phyloP scores from a whole-genome alignment of 2,113 vertebrate species.

The Empidonax alnorum region DNA sequence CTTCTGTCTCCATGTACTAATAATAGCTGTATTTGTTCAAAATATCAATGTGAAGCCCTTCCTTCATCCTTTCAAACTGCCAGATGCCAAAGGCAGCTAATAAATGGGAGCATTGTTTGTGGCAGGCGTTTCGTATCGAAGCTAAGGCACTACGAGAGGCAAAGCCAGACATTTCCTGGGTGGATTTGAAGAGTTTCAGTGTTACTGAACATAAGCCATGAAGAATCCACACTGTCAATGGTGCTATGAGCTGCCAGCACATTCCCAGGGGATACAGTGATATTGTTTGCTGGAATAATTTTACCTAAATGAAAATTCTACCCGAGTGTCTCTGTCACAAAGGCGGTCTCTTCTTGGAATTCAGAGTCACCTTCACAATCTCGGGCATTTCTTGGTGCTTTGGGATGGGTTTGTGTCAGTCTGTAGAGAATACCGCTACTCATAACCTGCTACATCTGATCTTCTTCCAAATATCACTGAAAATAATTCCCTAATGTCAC shows the following conservation, averaged over 20 bases:
- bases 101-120: not conserved
- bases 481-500: not conserved
- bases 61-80: not conserved
- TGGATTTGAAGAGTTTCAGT: not conserved
- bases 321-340: not conserved
- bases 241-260: not conserved
- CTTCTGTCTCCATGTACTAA: not conserved
- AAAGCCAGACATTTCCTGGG: not conserved
- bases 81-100: not conserved
- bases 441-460: not conserved
- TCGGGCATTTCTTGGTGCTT: not conserved
- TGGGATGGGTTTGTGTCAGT: not conserved
- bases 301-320: not conserved
- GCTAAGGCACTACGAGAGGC: not conserved
- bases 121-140: not conserved
- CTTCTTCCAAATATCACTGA: not conserved
- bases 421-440: not conserved
- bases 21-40: not conserved
- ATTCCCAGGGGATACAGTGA: not conserved
- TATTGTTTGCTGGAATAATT: not conserved
- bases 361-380: not conserved
- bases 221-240: not conserved
- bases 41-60: not conserved
- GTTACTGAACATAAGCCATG: not conserved
- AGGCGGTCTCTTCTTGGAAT: not conserved